phyloP scores from a whole-genome alignment of 2,797 vertebrate genomes.

The Remorina albescens region DNA sequence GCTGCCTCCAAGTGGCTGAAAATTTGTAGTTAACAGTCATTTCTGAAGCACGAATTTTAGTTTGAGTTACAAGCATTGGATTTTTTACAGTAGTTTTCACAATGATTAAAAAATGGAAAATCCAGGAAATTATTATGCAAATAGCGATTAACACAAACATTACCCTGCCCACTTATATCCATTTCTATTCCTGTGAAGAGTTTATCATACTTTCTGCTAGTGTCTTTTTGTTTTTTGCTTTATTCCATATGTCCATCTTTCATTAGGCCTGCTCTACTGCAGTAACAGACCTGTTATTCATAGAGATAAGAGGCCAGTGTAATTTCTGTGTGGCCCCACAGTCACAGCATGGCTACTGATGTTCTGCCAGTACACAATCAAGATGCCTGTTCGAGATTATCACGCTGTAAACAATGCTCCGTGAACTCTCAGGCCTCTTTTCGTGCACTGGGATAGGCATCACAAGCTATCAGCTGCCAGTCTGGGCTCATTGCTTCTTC shows the following conservation, averaged over 20 bases:
- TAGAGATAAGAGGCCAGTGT: constrained; percentile 69
- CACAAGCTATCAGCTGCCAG: constrained; percentile 53
- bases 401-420: constrained; percentile 76
- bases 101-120: constrained; percentile 19
- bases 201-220: constrained; percentile 27
- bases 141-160: constrained; percentile 11
- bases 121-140: constrained; percentile 14
- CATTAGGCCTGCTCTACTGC: constrained; percentile 42
- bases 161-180: constrained; percentile 7
- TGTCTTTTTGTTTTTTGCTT: constrained; percentile 26
- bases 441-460: constrained; percentile 50
- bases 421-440: constrained; percentile 43
- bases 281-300: constrained; percentile 62
- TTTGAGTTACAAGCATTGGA: background rate
- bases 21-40: background rate
- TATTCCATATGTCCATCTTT: constrained; percentile 57
- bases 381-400: constrained; percentile 80
- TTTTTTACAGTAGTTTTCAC: background rate
- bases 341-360: constrained; percentile 71
- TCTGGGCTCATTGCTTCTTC: constrained; percentile 18
- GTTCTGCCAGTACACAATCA: constrained; percentile 79
- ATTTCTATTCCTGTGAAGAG: constrained; percentile 12
- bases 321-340: constrained; percentile 55
- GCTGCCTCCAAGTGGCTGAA: constrained; percentile 1
- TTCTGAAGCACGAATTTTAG: background rate